Evolutionary conservation across 2,113 vertebrate genomes (phyloP).

Genomic region (Malurus melanocephalus): DNA sequence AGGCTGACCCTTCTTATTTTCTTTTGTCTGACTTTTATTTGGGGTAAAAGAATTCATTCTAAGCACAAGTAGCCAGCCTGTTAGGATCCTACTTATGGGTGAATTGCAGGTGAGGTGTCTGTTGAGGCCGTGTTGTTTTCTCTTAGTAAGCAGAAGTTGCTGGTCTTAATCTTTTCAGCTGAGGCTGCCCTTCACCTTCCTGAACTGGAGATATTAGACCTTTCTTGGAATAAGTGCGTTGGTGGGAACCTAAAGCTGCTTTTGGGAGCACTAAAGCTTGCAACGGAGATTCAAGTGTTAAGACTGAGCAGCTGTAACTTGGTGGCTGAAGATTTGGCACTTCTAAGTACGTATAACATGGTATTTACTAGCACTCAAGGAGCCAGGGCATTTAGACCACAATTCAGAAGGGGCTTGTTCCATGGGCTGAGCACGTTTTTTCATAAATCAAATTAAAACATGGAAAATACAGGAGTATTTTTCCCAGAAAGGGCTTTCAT

Average conservation of each 20-base stretch:
- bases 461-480: neutral
- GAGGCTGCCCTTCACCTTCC: conserved; percentile 72
- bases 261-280: conserved; percentile 73
- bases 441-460: conserved; percentile 12
- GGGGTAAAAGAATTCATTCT: neutral
- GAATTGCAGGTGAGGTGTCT: conserved; percentile 40
- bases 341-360: conserved; percentile 75
- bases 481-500: neutral
- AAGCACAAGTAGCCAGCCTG: neutral
- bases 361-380: conserved; percentile 14
- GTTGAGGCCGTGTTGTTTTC: conserved; percentile 5
- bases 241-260: conserved; percentile 81
- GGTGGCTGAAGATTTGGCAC: conserved; percentile 74
- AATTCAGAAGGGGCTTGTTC: conserved; percentile 21
- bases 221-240: conserved; percentile 91
- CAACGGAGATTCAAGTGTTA: conserved; percentile 73
- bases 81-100: neutral
- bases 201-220: conserved; percentile 76
- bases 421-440: neutral
- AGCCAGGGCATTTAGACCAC: neutral
- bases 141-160: conserved; percentile 51
- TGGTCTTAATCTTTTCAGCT: conserved; percentile 72
- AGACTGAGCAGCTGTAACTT: conserved; percentile 89
- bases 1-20: neutral
- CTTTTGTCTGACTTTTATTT: neutral